Evolutionary conservation across 2,888 invertebrate genomes (phyloP).

Genomic region (Seira ritae): DNA sequence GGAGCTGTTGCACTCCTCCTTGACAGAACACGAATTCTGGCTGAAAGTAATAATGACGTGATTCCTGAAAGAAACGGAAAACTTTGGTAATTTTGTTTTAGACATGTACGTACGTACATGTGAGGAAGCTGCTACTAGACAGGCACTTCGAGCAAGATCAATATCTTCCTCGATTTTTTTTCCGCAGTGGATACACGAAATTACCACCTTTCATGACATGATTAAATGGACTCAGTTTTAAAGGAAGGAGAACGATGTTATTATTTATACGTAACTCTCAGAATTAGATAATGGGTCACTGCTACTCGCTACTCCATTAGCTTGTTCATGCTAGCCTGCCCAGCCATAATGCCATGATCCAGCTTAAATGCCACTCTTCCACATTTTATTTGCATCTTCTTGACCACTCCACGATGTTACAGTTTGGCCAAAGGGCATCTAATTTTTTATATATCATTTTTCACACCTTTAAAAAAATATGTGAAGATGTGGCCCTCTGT

Average conservation of each 20-base stretch:
- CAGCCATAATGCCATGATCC: too few species aligned
- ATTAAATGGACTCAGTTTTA: background rate
- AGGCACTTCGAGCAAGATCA: background rate
- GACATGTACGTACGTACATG: too few species aligned
- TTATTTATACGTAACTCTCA: too few species aligned
- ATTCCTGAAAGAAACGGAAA: too few species aligned
- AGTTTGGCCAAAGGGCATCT: constrained; percentile 30
- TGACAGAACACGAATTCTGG: background rate
- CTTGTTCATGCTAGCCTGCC: too few species aligned
- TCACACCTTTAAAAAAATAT: constrained; percentile 34
- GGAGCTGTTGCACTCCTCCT: background rate
- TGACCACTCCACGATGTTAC: background rate
- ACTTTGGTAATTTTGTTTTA: too few species aligned
- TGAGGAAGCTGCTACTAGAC: background rate
- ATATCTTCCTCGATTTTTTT: background rate
- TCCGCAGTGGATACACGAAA: background rate
- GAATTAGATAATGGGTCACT: too few species aligned
- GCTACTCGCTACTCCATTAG: too few species aligned
- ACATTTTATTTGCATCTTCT: background rate
- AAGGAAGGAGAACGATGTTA: background rate
- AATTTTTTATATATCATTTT: constrained; percentile 50
- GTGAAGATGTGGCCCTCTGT: too few species aligned
- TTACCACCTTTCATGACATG: background rate
- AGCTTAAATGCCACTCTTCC: too few species aligned
- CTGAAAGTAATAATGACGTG: background rate